Evolutionary conservation across 2,113 vertebrate genomes (phyloP), one percentile per base, ranked within the genome.

Genomic region (Castor canadensis): DNA sequence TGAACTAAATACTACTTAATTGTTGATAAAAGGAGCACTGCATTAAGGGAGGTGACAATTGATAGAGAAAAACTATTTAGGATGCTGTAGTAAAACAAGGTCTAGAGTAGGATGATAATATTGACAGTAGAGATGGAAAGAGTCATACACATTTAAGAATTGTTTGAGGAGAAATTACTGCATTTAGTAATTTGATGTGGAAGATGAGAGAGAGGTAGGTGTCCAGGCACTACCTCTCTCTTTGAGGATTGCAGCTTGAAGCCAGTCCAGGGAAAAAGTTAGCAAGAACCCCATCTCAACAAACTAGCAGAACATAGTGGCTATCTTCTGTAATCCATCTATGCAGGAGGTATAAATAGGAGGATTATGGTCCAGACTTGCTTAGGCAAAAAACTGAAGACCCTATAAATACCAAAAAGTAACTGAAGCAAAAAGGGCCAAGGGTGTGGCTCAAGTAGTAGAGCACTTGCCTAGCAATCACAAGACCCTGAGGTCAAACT

Each of bases 121-220:
- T 40, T 87, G 6, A 56, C 38, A 79, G 15, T 38, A 58, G 64
- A 30, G 62, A n/a, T 47, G 26, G 52, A 83, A 64, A 84, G 22
- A 79, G 56, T 22, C 45, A 15, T 43, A 83, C 69, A 92, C 43
- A 45, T 87, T 60, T 73, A 85, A 89, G 35, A 92, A 80, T n/a
- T 92, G 30, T 49, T 93, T 89, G 26, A 95, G 58, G 30, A 94
- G 56, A 90, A 96, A 62, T 79, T 58, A 66, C 47, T 77, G 19
- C 38, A 71, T 71, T 82, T 89, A 60, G 38, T 91, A 26, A 92
- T 75, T 47, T 64, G 35, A 85, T 85, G 26, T 81, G 72, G 60
- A 93, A 77, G 40, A 88, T 82, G 54, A 91, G 40, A 30, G 60
- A 58, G 9, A 83, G 24, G 35, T 71, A 84, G 20, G 35, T 76